phyloP scores from a whole-genome alignment of 2,113 vertebrate genomes.

The Macquaria australasica region DNA sequence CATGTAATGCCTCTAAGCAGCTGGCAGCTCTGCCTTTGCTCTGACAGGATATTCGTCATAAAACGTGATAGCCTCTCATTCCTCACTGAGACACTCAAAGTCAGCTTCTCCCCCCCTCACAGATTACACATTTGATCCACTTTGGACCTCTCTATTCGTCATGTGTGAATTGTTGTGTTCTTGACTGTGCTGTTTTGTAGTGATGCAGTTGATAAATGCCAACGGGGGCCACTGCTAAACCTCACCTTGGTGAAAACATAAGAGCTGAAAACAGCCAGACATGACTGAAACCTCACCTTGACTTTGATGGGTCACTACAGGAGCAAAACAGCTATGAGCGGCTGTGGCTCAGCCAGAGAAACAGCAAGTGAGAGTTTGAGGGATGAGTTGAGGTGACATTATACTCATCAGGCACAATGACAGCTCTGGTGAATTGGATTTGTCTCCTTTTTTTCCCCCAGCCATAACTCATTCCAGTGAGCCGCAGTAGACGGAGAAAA shows the following conservation, averaged over 20 bases:
- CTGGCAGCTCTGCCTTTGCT: conserved; percentile 53
- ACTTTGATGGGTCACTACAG: conserved; percentile 67
- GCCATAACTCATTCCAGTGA: conserved; percentile 65
- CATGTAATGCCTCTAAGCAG: conserved; percentile 46
- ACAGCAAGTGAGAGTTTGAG: conserved; percentile 61
- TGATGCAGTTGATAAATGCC: conserved; percentile 63
- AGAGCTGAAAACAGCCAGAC: conserved; percentile 44
- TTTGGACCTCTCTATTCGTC: conserved; percentile 72
- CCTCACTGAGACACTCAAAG: conserved; percentile 46
- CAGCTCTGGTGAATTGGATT: conserved; percentile 72
- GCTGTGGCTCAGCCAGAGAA: conserved; percentile 40
- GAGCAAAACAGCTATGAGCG: conserved; percentile 54
- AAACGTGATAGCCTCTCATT: conserved; percentile 63
- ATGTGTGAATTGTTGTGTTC: conserved; percentile 68
- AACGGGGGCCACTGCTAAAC: conserved; percentile 18
- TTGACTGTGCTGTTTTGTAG: conserved; percentile 32
- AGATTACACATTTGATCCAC: conserved; percentile 76
- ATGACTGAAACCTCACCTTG: conserved; percentile 65
- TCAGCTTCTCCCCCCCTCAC: conserved; percentile 18
- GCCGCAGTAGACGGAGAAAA: conserved; percentile 38
- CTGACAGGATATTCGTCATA: conserved; percentile 71
- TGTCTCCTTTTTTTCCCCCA: conserved; percentile 43
- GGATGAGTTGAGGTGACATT: conserved; percentile 64
- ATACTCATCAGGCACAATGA: conserved; percentile 67
- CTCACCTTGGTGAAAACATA: conserved; percentile 49